Percentiles rank a stretch among this genome's conserved stretches.
Conservation (phyloP, 2,113 vertebrate genomes). For the Saccopteryx leptura region DNA sequence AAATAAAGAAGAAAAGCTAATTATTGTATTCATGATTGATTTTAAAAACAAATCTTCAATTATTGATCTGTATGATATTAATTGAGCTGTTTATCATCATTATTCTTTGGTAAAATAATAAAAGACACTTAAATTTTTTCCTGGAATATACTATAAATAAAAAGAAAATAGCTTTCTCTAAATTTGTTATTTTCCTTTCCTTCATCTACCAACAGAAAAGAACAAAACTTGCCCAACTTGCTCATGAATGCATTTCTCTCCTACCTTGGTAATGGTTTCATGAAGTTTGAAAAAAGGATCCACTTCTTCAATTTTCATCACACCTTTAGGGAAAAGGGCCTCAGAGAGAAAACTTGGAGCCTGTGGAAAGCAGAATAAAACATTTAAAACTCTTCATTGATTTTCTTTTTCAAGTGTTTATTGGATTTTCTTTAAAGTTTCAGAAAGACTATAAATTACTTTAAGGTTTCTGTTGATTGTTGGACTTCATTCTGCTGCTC, state of each 20-base stretch:
- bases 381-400: slow-evolving; percentile 79
- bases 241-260: slow-evolving; percentile 17
- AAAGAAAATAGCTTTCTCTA: not conserved
- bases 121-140: not conserved
- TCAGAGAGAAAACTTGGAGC: slow-evolving; percentile 93
- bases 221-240: not conserved
- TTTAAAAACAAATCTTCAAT: not conserved
- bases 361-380: slow-evolving; percentile 85
- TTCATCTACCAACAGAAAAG: not conserved
- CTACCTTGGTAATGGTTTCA: slow-evolving; percentile 95
- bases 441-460: slow-evolving; percentile 76
- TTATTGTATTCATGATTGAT: not conserved
- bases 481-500: slow-evolving; percentile 67
- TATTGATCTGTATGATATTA: not conserved
- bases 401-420: slow-evolving; percentile 77
- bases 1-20: not conserved
- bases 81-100: not conserved
- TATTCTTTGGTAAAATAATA: slow-evolving; percentile 44
- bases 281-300: slow-evolving; percentile 95
- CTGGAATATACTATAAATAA: not conserved
- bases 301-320: slow-evolving; percentile 87
- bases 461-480: slow-evolving; percentile 71
- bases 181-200: not conserved
- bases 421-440: slow-evolving; percentile 81
- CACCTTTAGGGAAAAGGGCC: slow-evolving; percentile 89